Percentiles rank a stretch among this genome's conserved stretches.
phyloP scores from a whole-genome alignment of 2,797 vertebrate genomes.

The Arremon aurantiirostris region DNA sequence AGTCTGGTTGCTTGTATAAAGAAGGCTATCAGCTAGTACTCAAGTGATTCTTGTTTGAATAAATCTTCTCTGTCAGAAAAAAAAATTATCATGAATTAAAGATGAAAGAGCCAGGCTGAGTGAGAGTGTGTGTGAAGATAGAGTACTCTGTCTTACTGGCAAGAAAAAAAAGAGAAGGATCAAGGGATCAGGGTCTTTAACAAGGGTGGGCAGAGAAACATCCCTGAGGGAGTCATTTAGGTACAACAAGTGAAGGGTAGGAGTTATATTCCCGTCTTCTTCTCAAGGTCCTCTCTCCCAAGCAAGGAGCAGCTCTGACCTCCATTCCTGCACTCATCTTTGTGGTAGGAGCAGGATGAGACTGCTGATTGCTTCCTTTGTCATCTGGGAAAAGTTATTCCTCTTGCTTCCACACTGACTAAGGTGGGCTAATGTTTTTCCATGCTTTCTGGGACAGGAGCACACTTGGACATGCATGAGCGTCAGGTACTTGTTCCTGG shows the following conservation, averaged over 20 bases:
- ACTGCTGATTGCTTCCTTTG: not conserved
- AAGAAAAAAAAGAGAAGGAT: not conserved
- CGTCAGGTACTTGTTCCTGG: not conserved
- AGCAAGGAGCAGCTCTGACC: not conserved
- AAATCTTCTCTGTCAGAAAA: conserved; percentile 11
- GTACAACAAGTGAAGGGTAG: not conserved
- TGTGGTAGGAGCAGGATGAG: not conserved
- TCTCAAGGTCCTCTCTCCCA: not conserved
- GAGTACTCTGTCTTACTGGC: not conserved
- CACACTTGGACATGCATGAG: rapidly evolving
- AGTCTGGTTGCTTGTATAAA: not conserved
- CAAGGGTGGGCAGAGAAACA: not conserved
- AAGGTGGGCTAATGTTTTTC: not conserved
- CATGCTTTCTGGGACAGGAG: not conserved
- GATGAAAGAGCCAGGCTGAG: conserved; percentile 3
- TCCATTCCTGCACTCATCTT: not conserved
- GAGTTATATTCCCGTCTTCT: not conserved
- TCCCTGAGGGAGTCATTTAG: not conserved
- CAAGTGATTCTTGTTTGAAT: conserved; percentile 25
- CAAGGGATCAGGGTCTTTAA: not conserved
- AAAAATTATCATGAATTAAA: conserved; percentile 18
- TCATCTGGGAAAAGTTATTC: not conserved
- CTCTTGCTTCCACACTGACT: not conserved
- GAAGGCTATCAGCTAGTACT: not conserved
- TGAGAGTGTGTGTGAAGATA: not conserved